Evolutionary conservation across 1,140 invertebrate species (phyloP), one percentile per base, ranked within the genome.

Genomic region (Drosophila lowei): DNA sequence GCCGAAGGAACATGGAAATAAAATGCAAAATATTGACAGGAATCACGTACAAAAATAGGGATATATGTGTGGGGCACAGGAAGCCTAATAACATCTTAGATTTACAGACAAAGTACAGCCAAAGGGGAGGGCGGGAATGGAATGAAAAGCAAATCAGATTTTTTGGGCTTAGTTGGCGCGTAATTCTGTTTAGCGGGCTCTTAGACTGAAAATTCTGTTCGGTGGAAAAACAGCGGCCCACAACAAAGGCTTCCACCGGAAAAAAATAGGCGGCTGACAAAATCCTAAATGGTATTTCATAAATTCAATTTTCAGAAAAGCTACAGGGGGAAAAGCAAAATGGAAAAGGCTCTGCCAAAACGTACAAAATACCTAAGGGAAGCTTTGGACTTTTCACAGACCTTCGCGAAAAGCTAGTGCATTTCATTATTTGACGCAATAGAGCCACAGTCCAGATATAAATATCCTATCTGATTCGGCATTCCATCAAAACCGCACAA

Each of bases 41-140:
- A 68, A 79, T 79, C 79, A 84, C 80, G 80, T 85, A 73, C 76
- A 52, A 56, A 54, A 77, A 66, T 66, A 65, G 58, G 61, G 78
- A 58, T 62, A 54, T 44, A 48, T 49, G 57, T 60, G 54, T 34
- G 49, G 43, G 49, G 16, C 47, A 30, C 47, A 52, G 49, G 21
- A 49, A 23, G 53, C 46, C 15, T 59, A 52, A 72, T 44, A 70
- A 68, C 15, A 43, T 56, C 63, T 48, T 56, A 41, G 25, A 34
- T 49, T 56, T 21, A 7, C 13, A 7, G 34, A 18, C 18, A 38
- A 55, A 56, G 46, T 21, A 48, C 21, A 13, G 56, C 56, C 23
- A 34, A 55, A 38, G 58, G 18, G 47, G 44, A 49, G 34, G 34
- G 8, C 1, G 30, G 11, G 34, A 38, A 38, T 38, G 34, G 34